A percentile compares a stretch with the other conserved stretches of the same genome.
phyloP scores from a whole-genome alignment of 2,888 invertebrate species.

The Macrosoma leucophasiata region DNA sequence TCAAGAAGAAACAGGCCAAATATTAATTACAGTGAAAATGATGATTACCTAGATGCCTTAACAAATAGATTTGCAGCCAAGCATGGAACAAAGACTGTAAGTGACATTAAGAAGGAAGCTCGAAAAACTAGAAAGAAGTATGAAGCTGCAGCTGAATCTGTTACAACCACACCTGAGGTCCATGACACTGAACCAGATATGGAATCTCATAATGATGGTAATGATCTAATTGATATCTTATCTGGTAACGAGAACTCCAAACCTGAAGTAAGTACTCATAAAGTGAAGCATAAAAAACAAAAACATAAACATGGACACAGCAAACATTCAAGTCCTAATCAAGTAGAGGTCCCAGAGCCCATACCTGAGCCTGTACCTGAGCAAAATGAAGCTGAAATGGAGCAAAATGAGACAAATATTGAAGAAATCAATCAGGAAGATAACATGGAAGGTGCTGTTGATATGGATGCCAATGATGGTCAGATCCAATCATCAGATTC shows the following conservation, averaged over 20 bases:
- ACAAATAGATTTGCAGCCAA: slow-evolving; percentile 54
- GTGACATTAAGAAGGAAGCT: slow-evolving; percentile 60
- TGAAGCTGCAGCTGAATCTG: slow-evolving; percentile 38
- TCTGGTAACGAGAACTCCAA: slow-evolving; percentile 42
- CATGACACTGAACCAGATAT: slow-evolving; percentile 38
- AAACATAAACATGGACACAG: slow-evolving; percentile 45
- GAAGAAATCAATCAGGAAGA: slow-evolving; percentile 33
- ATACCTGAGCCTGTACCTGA: slow-evolving; percentile 20
- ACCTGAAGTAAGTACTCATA: slow-evolving; percentile 33
- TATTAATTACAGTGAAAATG: slow-evolving; percentile 74
- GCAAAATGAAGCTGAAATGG: slow-evolving; percentile 22
- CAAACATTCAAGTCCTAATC: slow-evolving; percentile 48
- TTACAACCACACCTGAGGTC: slow-evolving; percentile 34
- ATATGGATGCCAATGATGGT: too few species aligned
- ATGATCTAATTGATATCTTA: slow-evolving; percentile 54
- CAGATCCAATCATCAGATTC: slow-evolving; percentile 64
- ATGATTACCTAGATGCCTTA: slow-evolving; percentile 69
- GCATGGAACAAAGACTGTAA: slow-evolving; percentile 52
- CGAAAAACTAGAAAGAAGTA: slow-evolving; percentile 56
- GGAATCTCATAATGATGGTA: slow-evolving; percentile 44
- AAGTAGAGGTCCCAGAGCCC: slow-evolving; percentile 22
- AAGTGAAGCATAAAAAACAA: slow-evolving; percentile 49
- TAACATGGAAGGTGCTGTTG: slow-evolving; percentile 29
- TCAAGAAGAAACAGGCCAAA: slow-evolving; percentile 66
- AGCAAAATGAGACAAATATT: slow-evolving; percentile 10